Evolutionary conservation across 2,113 vertebrate species (phyloP).

Genomic region (Piprites chloris): DNA sequence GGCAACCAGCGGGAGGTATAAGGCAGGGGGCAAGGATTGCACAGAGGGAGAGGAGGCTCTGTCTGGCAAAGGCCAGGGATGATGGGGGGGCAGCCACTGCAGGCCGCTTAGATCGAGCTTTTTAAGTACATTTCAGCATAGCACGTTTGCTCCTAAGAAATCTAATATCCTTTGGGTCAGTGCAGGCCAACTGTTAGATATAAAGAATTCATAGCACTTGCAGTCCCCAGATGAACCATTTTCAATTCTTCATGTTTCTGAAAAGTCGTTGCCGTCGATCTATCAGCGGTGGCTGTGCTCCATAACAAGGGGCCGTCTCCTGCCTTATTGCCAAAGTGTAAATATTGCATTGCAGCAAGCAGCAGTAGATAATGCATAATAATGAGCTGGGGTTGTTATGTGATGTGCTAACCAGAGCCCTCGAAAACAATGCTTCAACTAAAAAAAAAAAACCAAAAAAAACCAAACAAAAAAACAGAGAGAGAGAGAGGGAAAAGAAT

Average conservation of each 20-base stretch:
- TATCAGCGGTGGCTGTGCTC: constrained; percentile 27
- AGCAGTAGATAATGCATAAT: constrained; percentile 60
- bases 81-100: neutral
- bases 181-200: constrained; percentile 68
- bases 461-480: neutral
- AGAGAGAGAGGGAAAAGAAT: neutral
- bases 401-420: constrained; percentile 3
- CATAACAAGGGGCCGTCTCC: constrained; percentile 48
- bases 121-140: constrained; percentile 56
- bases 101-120: neutral
- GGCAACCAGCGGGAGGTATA: neutral
- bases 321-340: constrained; percentile 63
- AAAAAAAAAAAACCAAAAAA: neutral
- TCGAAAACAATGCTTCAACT: constrained; percentile 40
- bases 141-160: constrained; percentile 62
- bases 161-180: constrained; percentile 72
- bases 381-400: constrained; percentile 46
- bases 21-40: constrained; percentile 27
- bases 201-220: constrained; percentile 68
- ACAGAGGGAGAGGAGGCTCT: constrained; percentile 20
- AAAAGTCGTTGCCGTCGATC: constrained; percentile 30
- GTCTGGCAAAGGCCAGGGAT: constrained; percentile 7
- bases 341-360: constrained; percentile 65
- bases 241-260: constrained; percentile 62
- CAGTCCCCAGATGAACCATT: constrained; percentile 63